Base-by-base conservation (phyloP, 2,113 vertebrate genomes). In the Malurus elegans region DNA sequence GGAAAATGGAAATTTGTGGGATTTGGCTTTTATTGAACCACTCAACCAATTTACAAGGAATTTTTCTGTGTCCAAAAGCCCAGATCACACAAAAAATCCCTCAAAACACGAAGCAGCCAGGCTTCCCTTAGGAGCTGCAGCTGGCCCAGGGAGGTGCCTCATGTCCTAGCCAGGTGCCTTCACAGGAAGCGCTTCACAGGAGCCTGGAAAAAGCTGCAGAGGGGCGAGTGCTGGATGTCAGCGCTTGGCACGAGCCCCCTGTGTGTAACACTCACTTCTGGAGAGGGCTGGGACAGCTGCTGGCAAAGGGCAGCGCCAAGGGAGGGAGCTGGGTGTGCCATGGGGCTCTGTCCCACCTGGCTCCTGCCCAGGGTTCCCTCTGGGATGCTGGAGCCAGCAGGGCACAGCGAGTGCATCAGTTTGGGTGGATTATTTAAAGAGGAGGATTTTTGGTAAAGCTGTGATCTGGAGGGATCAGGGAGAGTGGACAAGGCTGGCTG, bases 231-330 rank as follows among this genome's bases (percentile, higher is more conserved):
- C 54, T 40, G 40, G 13, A 36, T 25, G n/a, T 32, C 72, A 76
- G 57, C 0, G 0, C 48, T 32, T 80, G 80, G 38, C 78, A 50
- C 0, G 0, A 53, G 18, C 60, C 17, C 65, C 14, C 26, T 0
- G 0, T 14, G 67, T 21, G 20, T 65, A 3, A 64, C 12, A 6
- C 19, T 25, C 50, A 3, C 12, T 32, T 5, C 50, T 54, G 87
- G 18, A 86, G 83, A 34, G 74, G 74, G 42, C 47, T 86, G 83
- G 93, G 31, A 57, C 23, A 62, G 53, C 66, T 56, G 71, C 57
- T 45, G 53, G 57, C 21, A 3, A 51, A 40, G 28, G 34, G 10
- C 47, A 69, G 61, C 14, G 54, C 38, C 56, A 34, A 4, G n/a
- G 36, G 17, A 78, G 60, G 61, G 38, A 26, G 1, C 18, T 18